These are phyloP conservation scores for Rotaria socialis DNA, from an alignment of 2,888 invertebrate species.

Conservation along the genomic window DNA sequence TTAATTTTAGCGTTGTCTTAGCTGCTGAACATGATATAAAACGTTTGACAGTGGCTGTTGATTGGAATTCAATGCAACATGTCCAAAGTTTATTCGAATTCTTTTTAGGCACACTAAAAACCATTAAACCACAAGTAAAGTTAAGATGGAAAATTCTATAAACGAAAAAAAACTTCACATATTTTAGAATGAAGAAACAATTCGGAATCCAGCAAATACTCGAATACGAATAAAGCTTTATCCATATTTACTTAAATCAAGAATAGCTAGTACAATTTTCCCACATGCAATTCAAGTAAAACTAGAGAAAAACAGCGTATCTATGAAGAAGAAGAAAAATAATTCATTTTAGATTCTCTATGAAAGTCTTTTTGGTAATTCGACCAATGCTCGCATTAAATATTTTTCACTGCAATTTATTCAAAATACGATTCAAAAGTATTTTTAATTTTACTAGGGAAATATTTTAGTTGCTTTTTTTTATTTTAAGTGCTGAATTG, in stretches of 20 bases:
- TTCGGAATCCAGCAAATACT: conserved; percentile 70
- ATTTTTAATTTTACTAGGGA: conserved; percentile 50
- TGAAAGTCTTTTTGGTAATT: conserved; percentile 77
- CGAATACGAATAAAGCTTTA: conserved; percentile 78
- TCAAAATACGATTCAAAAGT: conserved; percentile 75
- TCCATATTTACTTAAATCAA: conserved; percentile 70
- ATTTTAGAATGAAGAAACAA: neutral
- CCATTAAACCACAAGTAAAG: conserved; percentile 50
- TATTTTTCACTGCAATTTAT: conserved; percentile 76
- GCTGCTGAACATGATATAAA: conserved; percentile 78
- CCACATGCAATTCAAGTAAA: conserved; percentile 75
- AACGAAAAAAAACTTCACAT: neutral
- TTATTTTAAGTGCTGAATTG: neutral
- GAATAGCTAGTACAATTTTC: conserved; percentile 59
- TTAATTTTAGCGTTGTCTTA: conserved; percentile 75
- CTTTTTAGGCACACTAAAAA: conserved; percentile 70
- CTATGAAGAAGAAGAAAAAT: neutral
- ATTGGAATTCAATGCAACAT: conserved; percentile 71
- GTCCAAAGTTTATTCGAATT: conserved; percentile 74
- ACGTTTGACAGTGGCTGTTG: conserved; percentile 66
- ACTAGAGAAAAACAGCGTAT: neutral
- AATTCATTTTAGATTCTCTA: conserved; percentile 70
- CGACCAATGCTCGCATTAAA: conserved; percentile 77
- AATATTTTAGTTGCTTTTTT: neutral
- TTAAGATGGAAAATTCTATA: conserved; percentile 43